Conservation (phyloP, 2,888 invertebrate genomes). For the Eupithecia centaureata region DNA sequence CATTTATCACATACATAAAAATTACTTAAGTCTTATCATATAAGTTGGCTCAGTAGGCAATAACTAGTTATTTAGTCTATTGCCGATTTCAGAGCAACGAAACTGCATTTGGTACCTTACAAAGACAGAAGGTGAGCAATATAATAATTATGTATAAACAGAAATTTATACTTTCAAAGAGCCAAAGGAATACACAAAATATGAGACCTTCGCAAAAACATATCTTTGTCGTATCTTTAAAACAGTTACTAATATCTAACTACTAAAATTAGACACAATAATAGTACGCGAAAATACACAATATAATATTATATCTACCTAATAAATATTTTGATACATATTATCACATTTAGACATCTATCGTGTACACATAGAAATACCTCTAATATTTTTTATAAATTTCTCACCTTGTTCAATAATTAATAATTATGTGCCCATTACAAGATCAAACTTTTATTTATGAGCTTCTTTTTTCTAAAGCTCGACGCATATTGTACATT, state of each 20-base stretch:
- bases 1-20: background rate
- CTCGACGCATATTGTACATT: constrained; percentile 11
- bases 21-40: too few relatives aligned
- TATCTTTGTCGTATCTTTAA: background rate
- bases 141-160: too few relatives aligned
- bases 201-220: background rate
- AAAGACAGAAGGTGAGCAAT: background rate
- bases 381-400: background rate
- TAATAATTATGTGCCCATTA: background rate
- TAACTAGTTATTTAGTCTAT: background rate
- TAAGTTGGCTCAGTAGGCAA: background rate
- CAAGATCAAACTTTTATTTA: background rate
- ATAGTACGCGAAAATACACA: too few relatives aligned
- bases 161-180: background rate
- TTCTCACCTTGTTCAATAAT: background rate
- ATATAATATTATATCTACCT: background rate
- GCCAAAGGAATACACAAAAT: background rate
- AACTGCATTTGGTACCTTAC: too few relatives aligned
- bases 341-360: constrained; percentile 6
- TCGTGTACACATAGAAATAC: background rate
- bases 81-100: background rate
- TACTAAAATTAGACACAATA: background rate
- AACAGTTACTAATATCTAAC: background rate
- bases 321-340: background rate
- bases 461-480: constrained; percentile 1